Conservation (phyloP, 2,888 invertebrate genomes). For the Ochlodes sylvanus region DNA sequence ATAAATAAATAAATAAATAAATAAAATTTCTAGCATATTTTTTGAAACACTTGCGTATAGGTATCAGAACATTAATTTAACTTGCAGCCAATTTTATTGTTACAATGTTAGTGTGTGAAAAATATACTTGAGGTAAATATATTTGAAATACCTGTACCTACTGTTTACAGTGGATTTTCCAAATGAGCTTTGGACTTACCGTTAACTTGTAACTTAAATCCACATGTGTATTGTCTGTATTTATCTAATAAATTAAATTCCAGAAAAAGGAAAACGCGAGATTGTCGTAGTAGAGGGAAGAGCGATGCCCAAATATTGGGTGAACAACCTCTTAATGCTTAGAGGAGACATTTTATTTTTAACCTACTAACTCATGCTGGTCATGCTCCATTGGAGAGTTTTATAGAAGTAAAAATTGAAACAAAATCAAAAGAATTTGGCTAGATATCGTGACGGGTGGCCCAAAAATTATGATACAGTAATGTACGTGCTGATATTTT, state of each 20-base stretch:
- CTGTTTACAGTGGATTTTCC: too few species aligned
- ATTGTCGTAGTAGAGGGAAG: constrained; percentile 64
- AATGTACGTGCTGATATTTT: background rate
- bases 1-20: too few species aligned
- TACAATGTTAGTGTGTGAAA: too few species aligned
- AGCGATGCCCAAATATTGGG: constrained; percentile 80
- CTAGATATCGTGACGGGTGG: constrained; percentile 16
- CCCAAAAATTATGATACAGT: background rate
- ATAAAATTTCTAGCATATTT: too few species aligned
- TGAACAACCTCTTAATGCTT: constrained; percentile 83
- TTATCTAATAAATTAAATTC: background rate
- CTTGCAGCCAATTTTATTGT: too few species aligned
- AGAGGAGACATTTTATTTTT: constrained; percentile 83
- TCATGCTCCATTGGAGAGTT: constrained; percentile 36
- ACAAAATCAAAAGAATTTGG: constrained; percentile 27
- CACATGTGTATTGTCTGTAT: too few species aligned
- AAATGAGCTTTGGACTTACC: too few species aligned
- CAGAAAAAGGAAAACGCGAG: constrained; percentile 53
- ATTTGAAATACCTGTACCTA: too few species aligned
- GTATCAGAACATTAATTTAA: too few species aligned
- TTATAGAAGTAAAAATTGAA: constrained; percentile 36
- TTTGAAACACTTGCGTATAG: too few species aligned
- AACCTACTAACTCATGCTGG: constrained; percentile 56
- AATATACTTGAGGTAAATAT: too few species aligned
- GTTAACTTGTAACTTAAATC: too few species aligned